phyloP scores from a whole-genome alignment of 2,113 vertebrate species.

The Centropristis striata region DNA sequence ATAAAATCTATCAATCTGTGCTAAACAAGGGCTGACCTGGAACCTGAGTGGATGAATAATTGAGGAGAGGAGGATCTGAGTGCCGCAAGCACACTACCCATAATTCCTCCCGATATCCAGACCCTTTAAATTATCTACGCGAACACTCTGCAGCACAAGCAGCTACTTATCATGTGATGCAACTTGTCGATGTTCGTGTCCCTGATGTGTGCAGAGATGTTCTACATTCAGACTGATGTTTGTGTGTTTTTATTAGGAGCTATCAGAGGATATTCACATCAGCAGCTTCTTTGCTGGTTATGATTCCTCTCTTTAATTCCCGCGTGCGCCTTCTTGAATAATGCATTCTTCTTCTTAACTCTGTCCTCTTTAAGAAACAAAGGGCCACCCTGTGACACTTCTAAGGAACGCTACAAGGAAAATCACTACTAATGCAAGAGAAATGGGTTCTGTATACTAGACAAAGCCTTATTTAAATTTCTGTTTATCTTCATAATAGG shows the following conservation, averaged over 20 bases:
- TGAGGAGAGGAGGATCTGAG: constrained; percentile 30
- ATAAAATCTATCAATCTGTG: constrained; percentile 64
- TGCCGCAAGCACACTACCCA: constrained; percentile 18
- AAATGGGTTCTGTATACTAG: background rate
- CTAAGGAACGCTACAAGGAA: background rate
- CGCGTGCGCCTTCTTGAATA: constrained; percentile 51
- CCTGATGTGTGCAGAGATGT: constrained; percentile 23
- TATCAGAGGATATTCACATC: constrained; percentile 60
- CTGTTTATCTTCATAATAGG: background rate
- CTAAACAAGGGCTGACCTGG: constrained; percentile 60
- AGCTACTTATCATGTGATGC: constrained; percentile 44
- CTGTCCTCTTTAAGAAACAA: constrained; percentile 31
- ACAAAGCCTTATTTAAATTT: background rate
- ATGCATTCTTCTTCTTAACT: constrained; percentile 54
- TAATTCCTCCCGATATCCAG: constrained; percentile 54
- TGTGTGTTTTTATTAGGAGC: constrained; percentile 55
- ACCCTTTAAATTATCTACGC: constrained; percentile 48
- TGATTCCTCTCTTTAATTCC: constrained; percentile 46
- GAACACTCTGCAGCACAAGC: constrained; percentile 29
- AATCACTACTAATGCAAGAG: background rate
- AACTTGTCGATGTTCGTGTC: constrained; percentile 20
- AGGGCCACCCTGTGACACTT: constrained; percentile 25
- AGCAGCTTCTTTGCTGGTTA: constrained; percentile 43
- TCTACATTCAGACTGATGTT: constrained; percentile 58
- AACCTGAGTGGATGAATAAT: constrained; percentile 61